Evolutionary conservation across 2,797 vertebrate genomes (phyloP).

Genomic region (Lates japonicus): DNA sequence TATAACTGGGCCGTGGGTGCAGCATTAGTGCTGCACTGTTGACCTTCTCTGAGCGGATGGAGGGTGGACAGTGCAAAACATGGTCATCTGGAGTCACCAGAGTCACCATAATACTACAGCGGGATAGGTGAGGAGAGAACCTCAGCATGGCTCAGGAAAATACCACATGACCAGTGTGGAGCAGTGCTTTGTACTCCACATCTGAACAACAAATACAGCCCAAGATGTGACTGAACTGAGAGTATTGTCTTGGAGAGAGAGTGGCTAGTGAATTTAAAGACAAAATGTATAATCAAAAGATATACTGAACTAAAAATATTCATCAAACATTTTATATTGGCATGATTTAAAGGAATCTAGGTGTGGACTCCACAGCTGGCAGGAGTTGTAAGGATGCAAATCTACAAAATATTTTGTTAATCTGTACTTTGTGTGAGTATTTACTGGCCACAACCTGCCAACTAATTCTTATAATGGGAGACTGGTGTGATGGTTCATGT

Average conservation of each 20-base stretch:
- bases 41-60: background rate
- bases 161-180: background rate
- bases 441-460: background rate
- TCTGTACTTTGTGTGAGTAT: background rate
- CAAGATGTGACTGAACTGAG: too few species aligned
- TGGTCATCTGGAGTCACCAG: background rate
- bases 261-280: too few species aligned
- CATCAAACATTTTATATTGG: too few species aligned
- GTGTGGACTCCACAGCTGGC: background rate
- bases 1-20: background rate
- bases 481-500: background rate
- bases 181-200: background rate
- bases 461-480: background rate
- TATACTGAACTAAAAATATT: too few species aligned
- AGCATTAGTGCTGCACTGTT: background rate
- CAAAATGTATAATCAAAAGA: too few species aligned
- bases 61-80: background rate
- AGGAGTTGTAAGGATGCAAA: background rate
- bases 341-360: rapidly evolving
- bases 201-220: too few species aligned
- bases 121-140: too few species aligned
- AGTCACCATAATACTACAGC: background rate
- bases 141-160: background rate
- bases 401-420: background rate
- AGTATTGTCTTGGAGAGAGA: too few species aligned